A percentile compares a stretch with the other conserved stretches of the same genome.
Conservation (phyloP, 2,113 vertebrate genomes). For the Cavia porcellus region DNA sequence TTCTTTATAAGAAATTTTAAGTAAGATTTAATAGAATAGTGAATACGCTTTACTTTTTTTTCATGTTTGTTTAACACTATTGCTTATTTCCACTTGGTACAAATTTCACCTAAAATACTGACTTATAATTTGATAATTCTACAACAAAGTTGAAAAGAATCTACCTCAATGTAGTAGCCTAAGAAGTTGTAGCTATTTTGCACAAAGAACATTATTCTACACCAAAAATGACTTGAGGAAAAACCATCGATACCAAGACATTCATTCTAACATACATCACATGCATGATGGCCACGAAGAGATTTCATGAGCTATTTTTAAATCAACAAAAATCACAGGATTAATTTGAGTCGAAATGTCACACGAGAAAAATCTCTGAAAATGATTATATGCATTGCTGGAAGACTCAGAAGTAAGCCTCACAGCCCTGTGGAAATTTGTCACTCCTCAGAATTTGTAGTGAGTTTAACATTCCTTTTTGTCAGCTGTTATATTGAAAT, state of each 20-base stretch:
- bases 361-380: background rate
- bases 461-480: constrained; percentile 76
- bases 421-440: constrained; percentile 68
- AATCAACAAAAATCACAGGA: constrained; percentile 11
- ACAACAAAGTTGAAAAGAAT: constrained; percentile 8
- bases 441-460: constrained; percentile 44
- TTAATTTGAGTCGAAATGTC: constrained; percentile 43
- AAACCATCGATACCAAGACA: background rate
- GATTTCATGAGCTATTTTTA: background rate
- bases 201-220: constrained; percentile 32
- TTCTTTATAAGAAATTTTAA: constrained; percentile 56
- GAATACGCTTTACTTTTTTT: background rate
- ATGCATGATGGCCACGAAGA: background rate
- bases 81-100: constrained; percentile 41
- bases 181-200: background rate
- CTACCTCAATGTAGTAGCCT: background rate
- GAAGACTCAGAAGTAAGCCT: constrained; percentile 72
- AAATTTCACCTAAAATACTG: constrained; percentile 16
- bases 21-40: constrained; percentile 12
- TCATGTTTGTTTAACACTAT: background rate
- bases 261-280: constrained; percentile 14
- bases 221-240: background rate
- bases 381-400: constrained; percentile 72
- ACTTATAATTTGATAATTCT: constrained; percentile 26
- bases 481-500: constrained; percentile 79